Percentiles rank a stretch among this genome's conserved stretches.
Evolutionary conservation across 2,113 vertebrate species (phyloP).

Genomic region (Hypanus sabinus): DNA sequence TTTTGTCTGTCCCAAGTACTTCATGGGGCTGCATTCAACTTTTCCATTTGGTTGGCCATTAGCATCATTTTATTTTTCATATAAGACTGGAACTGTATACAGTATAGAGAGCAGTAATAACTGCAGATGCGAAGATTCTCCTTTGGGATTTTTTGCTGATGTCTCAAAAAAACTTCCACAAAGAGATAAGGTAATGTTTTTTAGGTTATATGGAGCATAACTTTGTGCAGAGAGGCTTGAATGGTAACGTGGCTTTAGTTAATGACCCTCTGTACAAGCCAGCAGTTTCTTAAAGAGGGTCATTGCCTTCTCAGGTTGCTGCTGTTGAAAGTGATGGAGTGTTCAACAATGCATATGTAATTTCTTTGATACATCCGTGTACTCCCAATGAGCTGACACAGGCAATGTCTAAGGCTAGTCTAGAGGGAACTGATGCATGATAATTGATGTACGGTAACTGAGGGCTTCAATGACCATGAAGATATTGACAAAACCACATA

Average conservation of each 20-base stretch:
- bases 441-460: not conserved
- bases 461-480: not conserved
- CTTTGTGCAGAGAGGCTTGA: not conserved
- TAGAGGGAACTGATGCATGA: not conserved
- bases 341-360: constrained; percentile 1
- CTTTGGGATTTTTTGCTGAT: not conserved
- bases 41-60: not conserved
- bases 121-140: not conserved
- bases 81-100: not conserved
- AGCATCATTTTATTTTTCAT: not conserved
- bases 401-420: not conserved
- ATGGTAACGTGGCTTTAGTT: not conserved
- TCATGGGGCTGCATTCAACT: not conserved
- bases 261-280: not conserved
- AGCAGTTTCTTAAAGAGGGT: not conserved
- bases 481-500: not conserved
- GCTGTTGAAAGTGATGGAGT: not conserved
- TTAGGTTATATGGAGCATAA: not conserved
- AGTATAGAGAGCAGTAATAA: not conserved
- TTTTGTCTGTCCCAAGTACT: not conserved
- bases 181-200: not conserved
- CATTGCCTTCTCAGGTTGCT: not conserved
- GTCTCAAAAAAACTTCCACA: not conserved
- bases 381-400: not conserved
- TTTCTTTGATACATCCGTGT: not conserved